These are phyloP conservation scores for Momotus momota DNA, from an alignment of 2,797 vertebrate genomes.

Conservation along the genomic window DNA sequence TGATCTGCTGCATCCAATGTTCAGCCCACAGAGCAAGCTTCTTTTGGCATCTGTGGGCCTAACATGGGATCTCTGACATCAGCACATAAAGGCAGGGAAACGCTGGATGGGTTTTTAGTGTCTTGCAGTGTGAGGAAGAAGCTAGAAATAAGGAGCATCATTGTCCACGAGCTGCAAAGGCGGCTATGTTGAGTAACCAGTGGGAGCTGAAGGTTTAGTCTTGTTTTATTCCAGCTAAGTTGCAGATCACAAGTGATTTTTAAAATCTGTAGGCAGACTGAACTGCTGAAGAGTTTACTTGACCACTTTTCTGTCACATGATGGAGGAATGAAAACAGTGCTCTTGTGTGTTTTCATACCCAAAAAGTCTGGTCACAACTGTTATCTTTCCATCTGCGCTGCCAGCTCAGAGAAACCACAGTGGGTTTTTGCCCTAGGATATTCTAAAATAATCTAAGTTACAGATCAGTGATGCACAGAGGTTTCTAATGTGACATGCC, in stretches of 20 bases:
- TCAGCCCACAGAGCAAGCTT: not conserved
- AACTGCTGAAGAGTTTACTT: not conserved
- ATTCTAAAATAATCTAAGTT: not conserved
- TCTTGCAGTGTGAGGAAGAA: not conserved
- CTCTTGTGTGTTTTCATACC: not conserved
- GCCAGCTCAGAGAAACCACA: not conserved
- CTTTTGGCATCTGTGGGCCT: not conserved
- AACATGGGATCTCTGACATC: rapidly evolving
- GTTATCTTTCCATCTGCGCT: not conserved
- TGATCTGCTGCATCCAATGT: not conserved
- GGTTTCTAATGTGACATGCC: not conserved
- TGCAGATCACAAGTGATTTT: not conserved
- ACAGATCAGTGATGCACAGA: not conserved
- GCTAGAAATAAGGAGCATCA: not conserved
- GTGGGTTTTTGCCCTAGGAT: not conserved
- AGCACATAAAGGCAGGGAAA: not conserved
- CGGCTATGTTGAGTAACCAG: not conserved
- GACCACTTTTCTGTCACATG: not conserved
- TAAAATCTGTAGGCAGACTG: not conserved
- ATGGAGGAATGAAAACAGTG: not conserved
- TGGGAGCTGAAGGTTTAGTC: rapidly evolving
- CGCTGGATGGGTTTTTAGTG: not conserved
- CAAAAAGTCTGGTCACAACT: not conserved
- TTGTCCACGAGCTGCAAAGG: rapidly evolving
- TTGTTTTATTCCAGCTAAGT: not conserved